Evolutionary conservation across 2,113 vertebrate genomes (phyloP), one percentile per base, ranked within the genome.

Genomic region (Asarcornis scutulata): DNA sequence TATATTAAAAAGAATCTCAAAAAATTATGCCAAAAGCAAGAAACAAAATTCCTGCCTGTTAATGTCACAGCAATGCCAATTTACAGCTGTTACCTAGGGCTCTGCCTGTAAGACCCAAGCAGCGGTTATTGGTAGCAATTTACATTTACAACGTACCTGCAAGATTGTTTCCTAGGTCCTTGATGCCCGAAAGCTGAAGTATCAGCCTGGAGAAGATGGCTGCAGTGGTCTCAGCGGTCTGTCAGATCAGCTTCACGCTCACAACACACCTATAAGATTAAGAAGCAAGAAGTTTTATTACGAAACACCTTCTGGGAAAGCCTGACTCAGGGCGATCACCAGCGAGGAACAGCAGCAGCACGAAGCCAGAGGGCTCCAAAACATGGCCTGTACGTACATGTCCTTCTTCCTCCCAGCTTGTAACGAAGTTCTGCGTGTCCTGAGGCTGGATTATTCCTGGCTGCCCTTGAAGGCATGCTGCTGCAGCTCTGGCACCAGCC

Each of bases 81-180:
- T 69, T 26, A 64, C 21, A 72, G 13, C 6, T 16, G 20, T 2
- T 64, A 36, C 25, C 9, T 3, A 66, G 58, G 0, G 0, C 17
- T 58, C 46, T 69, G 13, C 21, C 55, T 40, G 8, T 31, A 32
- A 77, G 89, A 36, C 1, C 13, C 0, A 3, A 38, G 2, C 6
- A 3, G 50, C 32, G 23, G 40, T 29, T 64, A 78, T 0, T 31
- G 42, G 59, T n/a, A 38, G 10, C 34, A 36, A 9, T 11, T 27
- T 11, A 17, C 21, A 38, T 32, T 23, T 27, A 22, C 44, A 58
- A 40, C 68, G 26, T 83, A 96, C 94, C 93, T 86, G 83, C 3
- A 5, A n/a, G 81, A 44, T 83, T 86, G 74, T 44, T 75, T 46
- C 82, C 32, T 26, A 42, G 63, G 56, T 76, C 32, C 20, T 69